phyloP scores from a whole-genome alignment of 2,888 invertebrate genomes.

The Pseudolycoriella hygida region DNA sequence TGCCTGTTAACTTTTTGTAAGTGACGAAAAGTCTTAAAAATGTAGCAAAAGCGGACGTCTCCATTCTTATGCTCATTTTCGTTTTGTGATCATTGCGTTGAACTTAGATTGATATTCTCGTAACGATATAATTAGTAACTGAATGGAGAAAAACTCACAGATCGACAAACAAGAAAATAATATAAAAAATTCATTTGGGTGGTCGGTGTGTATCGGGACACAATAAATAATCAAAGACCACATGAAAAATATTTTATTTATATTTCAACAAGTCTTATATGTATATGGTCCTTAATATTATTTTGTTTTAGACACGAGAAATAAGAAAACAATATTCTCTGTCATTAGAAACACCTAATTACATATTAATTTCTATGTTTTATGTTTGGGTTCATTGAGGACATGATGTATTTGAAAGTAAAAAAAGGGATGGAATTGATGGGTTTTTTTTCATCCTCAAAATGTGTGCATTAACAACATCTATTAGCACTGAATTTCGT shows the following conservation, averaged over 20 bases:
- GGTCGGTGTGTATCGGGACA: background rate
- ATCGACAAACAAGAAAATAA: background rate
- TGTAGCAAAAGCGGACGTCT: no score
- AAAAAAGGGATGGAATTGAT: no score
- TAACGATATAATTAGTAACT: no score
- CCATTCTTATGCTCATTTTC: no score
- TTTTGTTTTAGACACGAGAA: background rate
- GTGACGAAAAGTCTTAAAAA: no score
- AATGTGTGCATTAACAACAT: background rate
- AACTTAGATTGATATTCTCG: no score
- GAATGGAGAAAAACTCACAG: no score
- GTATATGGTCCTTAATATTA: background rate
- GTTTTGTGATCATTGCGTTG: no score
- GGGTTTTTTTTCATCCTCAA: no score
- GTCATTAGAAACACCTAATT: conserved; percentile 2
- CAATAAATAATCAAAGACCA: background rate
- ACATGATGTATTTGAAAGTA: background rate
- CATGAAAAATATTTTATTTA: background rate
- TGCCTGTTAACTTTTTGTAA: no score
- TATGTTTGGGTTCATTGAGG: background rate
- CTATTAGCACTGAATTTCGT: background rate
- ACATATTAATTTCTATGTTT: conserved; percentile 1
- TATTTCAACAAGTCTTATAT: background rate
- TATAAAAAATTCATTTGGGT: background rate
- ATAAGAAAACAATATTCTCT: background rate